Evolutionary conservation across 2,113 vertebrate genomes (phyloP), one percentile per base, ranked within the genome.

Genomic region (Egretta garzetta): DNA sequence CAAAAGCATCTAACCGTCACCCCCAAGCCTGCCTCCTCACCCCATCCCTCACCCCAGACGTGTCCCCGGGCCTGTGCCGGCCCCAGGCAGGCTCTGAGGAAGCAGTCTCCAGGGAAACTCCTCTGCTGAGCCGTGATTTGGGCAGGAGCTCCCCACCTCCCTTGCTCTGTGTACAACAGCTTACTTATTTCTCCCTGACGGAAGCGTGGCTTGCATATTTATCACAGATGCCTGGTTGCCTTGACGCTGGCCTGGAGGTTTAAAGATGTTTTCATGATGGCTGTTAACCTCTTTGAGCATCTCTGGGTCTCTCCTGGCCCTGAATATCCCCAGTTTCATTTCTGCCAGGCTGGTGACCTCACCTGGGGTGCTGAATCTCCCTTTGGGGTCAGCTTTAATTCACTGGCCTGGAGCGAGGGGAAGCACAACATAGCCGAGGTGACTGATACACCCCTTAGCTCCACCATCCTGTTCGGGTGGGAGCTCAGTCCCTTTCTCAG

Each of bases 71-170:
- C 60, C 81, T 13, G 47, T 49, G 84, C 72, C 8, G 7, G 75
- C 71, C n/a, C n/a, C 3, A 4, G 4, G 3, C 63, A 53, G 80
- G 43, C 93, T 93, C 76, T 0, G 0, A 58, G 76, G 80, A 45
- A 59, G 55, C 88, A 82, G 81, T 63, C 88, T 82, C 94, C 10
- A 5, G 90, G 92, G 90, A 95, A 95, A 87, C 88, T 79, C 77
- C 64, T 84, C 81, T 74, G 73, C 85, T 7, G n/a, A 87, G 87
- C 79, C 59, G 70, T 27, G 76, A 92, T 92, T 92, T 79, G 73
- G 87, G 70, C 94, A 93, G 94, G 85, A 96, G 81, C 77, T 95
- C 94, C 88, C 95, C 92, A 84, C 95, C 92, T 96, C 80, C 90
- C 52, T 71, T 85, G 43, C 70, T 85, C 70, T 0, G 0, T 37